Conservation (phyloP, 2,113 vertebrate species). For the Oreochromis spilurus region DNA sequence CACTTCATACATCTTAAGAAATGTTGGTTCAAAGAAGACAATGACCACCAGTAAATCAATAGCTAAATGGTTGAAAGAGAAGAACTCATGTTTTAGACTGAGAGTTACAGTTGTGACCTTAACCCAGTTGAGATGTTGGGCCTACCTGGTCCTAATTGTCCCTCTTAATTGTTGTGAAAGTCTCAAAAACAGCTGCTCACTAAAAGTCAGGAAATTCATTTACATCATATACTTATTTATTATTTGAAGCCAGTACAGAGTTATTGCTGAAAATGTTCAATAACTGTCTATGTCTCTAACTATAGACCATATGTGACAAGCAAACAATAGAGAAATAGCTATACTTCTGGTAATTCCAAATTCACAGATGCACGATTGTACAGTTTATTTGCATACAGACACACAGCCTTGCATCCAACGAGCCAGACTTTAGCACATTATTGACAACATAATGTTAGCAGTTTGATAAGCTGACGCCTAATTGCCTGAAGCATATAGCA, state of each 20-base stretch:
- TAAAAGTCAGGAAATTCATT: neutral
- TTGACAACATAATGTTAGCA: neutral
- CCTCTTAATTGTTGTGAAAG: neutral
- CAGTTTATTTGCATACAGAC: neutral
- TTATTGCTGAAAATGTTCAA: neutral
- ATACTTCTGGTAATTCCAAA: neutral
- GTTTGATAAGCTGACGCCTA: neutral
- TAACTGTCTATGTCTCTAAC: neutral
- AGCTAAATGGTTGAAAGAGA: neutral
- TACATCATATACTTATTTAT: neutral
- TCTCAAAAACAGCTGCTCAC: neutral
- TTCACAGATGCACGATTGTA: neutral
- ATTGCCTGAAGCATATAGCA: neutral
- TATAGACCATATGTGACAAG: neutral
- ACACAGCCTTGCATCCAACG: neutral
- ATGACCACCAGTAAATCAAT: neutral
- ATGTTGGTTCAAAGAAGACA: neutral
- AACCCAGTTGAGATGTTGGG: neutral
- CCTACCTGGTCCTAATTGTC: neutral
- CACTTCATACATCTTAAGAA: neutral
- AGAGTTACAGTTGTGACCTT: neutral
- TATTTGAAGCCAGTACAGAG: neutral
- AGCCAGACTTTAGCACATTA: neutral
- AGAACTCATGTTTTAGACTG: neutral
- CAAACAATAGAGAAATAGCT: neutral